These are phyloP conservation scores for Hyles euphorbiae DNA, from an alignment of 1,140 invertebrate species.

Conservation along the genomic window DNA sequence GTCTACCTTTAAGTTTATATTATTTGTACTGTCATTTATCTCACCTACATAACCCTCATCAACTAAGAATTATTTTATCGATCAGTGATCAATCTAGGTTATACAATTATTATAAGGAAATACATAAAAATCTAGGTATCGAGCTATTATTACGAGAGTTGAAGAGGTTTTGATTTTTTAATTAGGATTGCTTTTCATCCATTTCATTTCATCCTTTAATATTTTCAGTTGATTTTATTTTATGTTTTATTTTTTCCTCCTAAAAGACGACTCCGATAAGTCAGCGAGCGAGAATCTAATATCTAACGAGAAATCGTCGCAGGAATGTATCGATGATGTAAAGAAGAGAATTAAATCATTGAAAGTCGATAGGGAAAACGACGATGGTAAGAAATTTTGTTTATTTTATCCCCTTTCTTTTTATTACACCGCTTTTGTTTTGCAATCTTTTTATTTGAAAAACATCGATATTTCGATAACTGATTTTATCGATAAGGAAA, in stretches of 20 bases:
- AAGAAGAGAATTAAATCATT: slow-evolving; percentile 64
- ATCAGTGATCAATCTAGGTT: too few relatives aligned
- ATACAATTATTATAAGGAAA: too few relatives aligned
- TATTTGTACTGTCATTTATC: too few relatives aligned
- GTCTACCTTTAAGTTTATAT: too few relatives aligned
- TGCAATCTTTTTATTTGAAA: not conserved
- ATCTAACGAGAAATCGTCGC: slow-evolving; percentile 52
- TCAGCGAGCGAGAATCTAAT: slow-evolving; percentile 47
- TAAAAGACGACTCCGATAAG: slow-evolving; percentile 39
- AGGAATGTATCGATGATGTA: slow-evolving; percentile 60
- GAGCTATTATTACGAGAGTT: too few relatives aligned
- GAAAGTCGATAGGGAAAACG: slow-evolving; percentile 68
- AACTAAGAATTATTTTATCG: too few relatives aligned
- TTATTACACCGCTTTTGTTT: not conserved
- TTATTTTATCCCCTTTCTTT: slow-evolving; percentile 3
- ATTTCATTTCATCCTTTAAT: slow-evolving; percentile 19
- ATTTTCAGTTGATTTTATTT: slow-evolving; percentile 27
- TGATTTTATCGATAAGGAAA: not conserved
- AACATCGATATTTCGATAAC: not conserved
- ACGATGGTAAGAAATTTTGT: slow-evolving; percentile 57
- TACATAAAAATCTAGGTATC: too few relatives aligned
- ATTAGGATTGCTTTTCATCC: slow-evolving; percentile 2
- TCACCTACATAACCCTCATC: too few relatives aligned
- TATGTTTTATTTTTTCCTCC: slow-evolving; percentile 31
- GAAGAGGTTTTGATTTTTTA: too few relatives aligned